Evolutionary conservation across 2,113 vertebrate genomes (phyloP), one percentile per base, ranked within the genome.

Genomic region (Gasterosteus nipponicus): DNA sequence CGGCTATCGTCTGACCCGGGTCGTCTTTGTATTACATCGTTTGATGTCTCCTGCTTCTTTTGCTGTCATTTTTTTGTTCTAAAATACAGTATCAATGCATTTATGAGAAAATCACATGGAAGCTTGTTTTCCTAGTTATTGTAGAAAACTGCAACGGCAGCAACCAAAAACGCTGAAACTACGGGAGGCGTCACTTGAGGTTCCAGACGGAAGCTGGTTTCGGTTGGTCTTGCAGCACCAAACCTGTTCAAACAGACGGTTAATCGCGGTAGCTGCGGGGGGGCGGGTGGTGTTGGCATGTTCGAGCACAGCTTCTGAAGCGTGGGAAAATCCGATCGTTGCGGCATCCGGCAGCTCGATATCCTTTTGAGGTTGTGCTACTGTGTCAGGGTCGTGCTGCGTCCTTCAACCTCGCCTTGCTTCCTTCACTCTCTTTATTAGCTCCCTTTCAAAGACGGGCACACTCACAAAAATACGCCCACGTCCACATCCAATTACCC

Each of bases 401-500:
- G 59, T 72, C 26, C 70, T 12, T 56, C 53, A 4, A 78, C 54
- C 14, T 75, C n/a, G 41, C 62, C 54, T 59, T 41, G 44, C 47
- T 80, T 66, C 57, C 39, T 56, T n/a, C 57, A 39, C 29, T 51
- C 58, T 57, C 16, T 73, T 69, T 69, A 42, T 68, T 11, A 35
- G 67, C 19, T 78, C 71, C 77, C 61, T 71, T 39, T 77, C 49
- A 71, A 73, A 72, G 53, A 65, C 77, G n/a, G 49, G 38, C 19
- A 62, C 58, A 15, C 56, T 15, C 26, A 53, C 22, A 18, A 11
- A 64, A 10, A 29, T 22, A 29, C 53, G 29, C 59, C 3, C 31
- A 66, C 29, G 58, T 18, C 18, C 70, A 47, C 46, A 64, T 70
- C 66, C 59, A 73, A 70, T 81, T 82, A 60, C 60, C 77, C 74